Conservation (phyloP, 2,888 invertebrate species). For the Erannis defoliaria region DNA sequence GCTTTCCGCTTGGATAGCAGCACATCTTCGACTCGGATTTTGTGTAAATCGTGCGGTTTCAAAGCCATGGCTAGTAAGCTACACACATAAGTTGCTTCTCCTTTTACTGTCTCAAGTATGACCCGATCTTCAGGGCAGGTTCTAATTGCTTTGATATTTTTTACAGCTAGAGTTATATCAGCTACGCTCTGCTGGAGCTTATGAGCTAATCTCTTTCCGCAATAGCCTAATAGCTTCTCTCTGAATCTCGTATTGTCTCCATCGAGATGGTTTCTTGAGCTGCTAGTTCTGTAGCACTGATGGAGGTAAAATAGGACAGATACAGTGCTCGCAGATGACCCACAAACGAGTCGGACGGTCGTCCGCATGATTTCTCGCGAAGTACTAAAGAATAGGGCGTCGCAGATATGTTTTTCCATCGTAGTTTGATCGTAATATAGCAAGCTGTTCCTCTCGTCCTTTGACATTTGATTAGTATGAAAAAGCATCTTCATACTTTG, state of each 20-base stretch:
- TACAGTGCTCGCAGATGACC: constrained; percentile 65
- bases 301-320: constrained; percentile 80
- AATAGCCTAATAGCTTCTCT: constrained; percentile 74
- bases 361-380: constrained; percentile 77
- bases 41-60: constrained; percentile 70
- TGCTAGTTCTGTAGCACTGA: constrained; percentile 73
- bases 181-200: constrained; percentile 70
- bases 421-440: constrained; percentile 72
- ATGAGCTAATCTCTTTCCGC: constrained; percentile 64
- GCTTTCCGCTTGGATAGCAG: constrained; percentile 59
- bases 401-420: constrained; percentile 75
- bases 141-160: constrained; percentile 70
- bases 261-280: constrained; percentile 69
- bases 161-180: constrained; percentile 66
- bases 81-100: constrained; percentile 74
- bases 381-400: constrained; percentile 65
- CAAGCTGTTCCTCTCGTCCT: constrained; percentile 55
- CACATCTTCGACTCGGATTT: constrained; percentile 68
- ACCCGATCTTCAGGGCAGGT: constrained; percentile 68
- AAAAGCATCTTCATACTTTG: constrained; percentile 68
- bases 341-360: constrained; percentile 72
- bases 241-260: constrained; percentile 72
- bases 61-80: constrained; percentile 77
- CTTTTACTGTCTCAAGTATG: constrained; percentile 72
- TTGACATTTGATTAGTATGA: constrained; percentile 49